These are phyloP conservation scores for Abscondita cerata DNA, from an alignment of 2,888 invertebrate genomes.

Conservation along the genomic window DNA sequence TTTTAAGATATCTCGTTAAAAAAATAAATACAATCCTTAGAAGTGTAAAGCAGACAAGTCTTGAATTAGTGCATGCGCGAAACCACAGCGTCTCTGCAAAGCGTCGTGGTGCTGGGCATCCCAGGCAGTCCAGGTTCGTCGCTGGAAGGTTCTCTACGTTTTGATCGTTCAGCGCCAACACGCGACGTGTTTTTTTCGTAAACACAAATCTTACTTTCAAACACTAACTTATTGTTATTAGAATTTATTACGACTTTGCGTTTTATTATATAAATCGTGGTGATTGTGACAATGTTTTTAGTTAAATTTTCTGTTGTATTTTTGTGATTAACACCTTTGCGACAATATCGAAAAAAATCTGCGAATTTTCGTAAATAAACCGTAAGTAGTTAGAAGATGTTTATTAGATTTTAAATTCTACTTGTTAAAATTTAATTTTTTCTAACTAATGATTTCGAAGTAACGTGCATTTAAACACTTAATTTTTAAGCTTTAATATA, in stretches of 20 bases:
- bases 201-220: background rate
- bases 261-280: background rate
- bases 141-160: conserved; percentile 35
- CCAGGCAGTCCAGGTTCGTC: conserved; percentile 46
- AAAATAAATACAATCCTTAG: conserved; percentile 26
- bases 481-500: too few relatives aligned
- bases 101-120: conserved; percentile 43
- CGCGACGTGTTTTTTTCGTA: conserved; percentile 34
- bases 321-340: background rate
- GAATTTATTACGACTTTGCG: background rate
- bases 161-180: conserved; percentile 21
- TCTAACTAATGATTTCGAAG: too few relatives aligned
- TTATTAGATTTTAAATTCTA: too few relatives aligned
- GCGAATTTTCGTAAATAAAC: too few relatives aligned
- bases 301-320: background rate
- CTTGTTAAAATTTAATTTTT: too few relatives aligned
- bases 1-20: conserved; percentile 7
- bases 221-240: background rate
- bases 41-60: conserved; percentile 32
- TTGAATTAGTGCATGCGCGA: conserved; percentile 40
- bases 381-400: too few relatives aligned
- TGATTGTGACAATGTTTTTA: background rate
- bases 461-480: too few relatives aligned
- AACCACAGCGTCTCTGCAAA: conserved; percentile 39
- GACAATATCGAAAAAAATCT: too few relatives aligned